Conservation (phyloP, 2,113 vertebrate species). For the Trichechus manatus region DNA sequence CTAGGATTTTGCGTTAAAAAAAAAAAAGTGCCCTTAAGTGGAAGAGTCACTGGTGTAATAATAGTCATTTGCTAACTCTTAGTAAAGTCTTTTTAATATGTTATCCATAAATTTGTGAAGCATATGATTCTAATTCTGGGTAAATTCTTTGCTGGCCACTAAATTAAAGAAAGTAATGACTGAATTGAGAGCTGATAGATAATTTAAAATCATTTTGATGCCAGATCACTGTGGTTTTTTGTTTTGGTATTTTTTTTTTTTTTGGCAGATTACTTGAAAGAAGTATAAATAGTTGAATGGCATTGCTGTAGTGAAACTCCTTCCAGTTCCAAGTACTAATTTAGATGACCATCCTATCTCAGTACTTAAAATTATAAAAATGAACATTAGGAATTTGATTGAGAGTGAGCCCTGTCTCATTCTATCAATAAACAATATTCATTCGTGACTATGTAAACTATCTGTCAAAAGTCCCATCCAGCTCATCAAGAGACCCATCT, state of each 20-base stretch:
- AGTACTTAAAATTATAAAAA: background rate
- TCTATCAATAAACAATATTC: background rate
- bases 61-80: background rate
- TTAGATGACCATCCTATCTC: background rate
- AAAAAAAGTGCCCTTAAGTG: background rate
- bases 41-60: background rate
- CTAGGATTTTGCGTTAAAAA: background rate
- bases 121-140: background rate
- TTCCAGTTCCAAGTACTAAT: background rate
- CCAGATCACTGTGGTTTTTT: background rate
- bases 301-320: background rate
- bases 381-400: background rate
- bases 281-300: background rate
- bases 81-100: background rate
- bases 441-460: background rate
- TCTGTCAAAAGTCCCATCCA: background rate
- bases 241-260: too few species aligned
- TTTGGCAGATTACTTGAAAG: background rate
- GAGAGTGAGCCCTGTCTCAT: background rate
- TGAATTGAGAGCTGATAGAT: background rate
- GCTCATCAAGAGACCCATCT: background rate
- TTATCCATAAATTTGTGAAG: background rate
- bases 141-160: background rate
- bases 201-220: background rate
- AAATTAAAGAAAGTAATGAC: background rate